Base-by-base conservation (phyloP, 2,888 invertebrate genomes). In the Cerastis rubricosa region DNA sequence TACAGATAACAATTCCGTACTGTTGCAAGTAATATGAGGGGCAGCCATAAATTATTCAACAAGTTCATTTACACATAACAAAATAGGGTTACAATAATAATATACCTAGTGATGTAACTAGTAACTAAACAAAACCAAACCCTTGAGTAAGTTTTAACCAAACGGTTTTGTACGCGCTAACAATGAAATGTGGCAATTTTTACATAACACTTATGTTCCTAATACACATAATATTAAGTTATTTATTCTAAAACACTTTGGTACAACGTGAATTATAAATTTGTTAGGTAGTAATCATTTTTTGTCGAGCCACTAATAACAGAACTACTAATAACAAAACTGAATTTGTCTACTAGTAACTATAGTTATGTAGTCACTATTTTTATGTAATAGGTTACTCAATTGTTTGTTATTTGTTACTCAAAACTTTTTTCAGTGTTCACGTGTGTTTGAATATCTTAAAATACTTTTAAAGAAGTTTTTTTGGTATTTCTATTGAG, bases 371-470 rank as follows among this genome's bases (percentile, higher is more conserved):
- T 49, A 49, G 47, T 49, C 47, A 49, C 47, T 49, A 49, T 49
- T 49, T 19, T 49, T 19, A 35, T 49, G 47, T 49, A 49, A 49
- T 7, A 49, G 47, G 47, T 49, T 49, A 49, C 47, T 49, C 47
- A 49, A 49, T 51, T 51, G 49, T 51, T 51, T 51, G 49, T 51
- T 51, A 51, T 51, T 51, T 51, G 22, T 51, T 51, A 51, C 49
- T 51, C 49, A 51, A 51, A 51, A 51, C 49, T 22, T 22, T 51
- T 51, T 51, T 51, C 49, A 51, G 49, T 22, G 49, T 14, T n/a
- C 85, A 87, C 76, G 71, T 85, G 85, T 76, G 84, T 83, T 85
- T 35, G 29, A 76, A 71, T 71, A 51, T 74, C 85, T 82, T 70
- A 71, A 84, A 84, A 85, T 85, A 82, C 68, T 71, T 70, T 59